Evolutionary conservation across 2,113 vertebrate genomes (phyloP), one percentile per base, ranked within the genome.

Genomic region (Pantherophis guttatus): DNA sequence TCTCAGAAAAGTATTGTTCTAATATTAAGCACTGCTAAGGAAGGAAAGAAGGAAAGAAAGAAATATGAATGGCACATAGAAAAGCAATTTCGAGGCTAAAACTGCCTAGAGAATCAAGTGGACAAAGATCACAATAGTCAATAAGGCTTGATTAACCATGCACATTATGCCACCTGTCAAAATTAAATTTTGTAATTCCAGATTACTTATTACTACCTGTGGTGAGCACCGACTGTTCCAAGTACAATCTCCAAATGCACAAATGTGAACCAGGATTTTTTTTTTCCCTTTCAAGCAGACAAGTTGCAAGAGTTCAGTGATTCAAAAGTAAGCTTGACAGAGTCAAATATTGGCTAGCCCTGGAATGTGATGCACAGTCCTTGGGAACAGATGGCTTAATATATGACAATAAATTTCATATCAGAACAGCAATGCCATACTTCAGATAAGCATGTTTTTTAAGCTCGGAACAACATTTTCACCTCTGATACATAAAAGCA

Each of bases 381-480:
- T 96, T 97, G 95, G 93, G 94, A 97, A 97, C 97, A 97, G 97
- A 97, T 97, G 96, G 96, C 95, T 97, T 97, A 97, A 97, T 96
- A 96, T 92, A 96, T 97, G 95, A 96, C 92, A 96, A 97, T 97
- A 97, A 96, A 97, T 97, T 96, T 97, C 93, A 90, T 95, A 96
- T 93, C 94, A 95, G 94, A 5, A 93, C 94, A 96, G 94, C 93
- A 95, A 94, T 86, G 33, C n/a, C 91, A 92, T 94, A 94, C 62
- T 97, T 96, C 88, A 96, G 93, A 96, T 96, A 95, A 96, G 96
- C 96, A 96, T 96, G 95, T 93, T 94, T 26, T 94, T 96, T 94
- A 96, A 94, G 94, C 94, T 95, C 90, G 58, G 93, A 95, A 93
- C 50, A 95, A 97, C 95, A 94, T 93, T 7, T 57, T 95, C 92